A percentile compares a stretch with the other conserved stretches of the same genome.
phyloP scores from a whole-genome alignment of 2,797 vertebrate species.

The Botia almorhae region DNA sequence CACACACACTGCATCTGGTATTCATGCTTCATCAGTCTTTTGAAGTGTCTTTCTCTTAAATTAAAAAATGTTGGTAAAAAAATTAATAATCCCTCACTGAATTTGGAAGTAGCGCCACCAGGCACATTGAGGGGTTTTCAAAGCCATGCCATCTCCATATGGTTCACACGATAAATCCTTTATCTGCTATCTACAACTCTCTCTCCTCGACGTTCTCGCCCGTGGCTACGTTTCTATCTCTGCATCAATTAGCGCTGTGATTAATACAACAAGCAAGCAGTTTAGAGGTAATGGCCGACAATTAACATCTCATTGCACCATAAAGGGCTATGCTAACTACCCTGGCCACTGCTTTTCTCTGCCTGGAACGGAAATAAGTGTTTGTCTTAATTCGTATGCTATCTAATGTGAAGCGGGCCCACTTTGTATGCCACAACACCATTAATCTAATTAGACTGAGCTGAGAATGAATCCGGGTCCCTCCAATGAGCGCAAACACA shows the following conservation, averaged over 20 bases:
- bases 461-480: slow-evolving; percentile 90
- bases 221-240: slow-evolving; percentile 96
- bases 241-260: slow-evolving; percentile 99
- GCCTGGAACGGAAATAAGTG: slow-evolving; percentile 90
- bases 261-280: slow-evolving; percentile 99
- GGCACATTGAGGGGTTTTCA: slow-evolving; percentile 83
- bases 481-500: slow-evolving; percentile 81
- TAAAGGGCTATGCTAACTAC: slow-evolving; percentile 95
- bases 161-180: slow-evolving; percentile 90
- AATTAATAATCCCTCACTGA: slow-evolving; percentile 51
- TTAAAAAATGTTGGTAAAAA: slow-evolving; percentile 27
- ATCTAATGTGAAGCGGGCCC: slow-evolving; percentile 88
- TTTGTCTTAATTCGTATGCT: slow-evolving; percentile 92
- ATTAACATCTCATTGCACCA: slow-evolving; percentile 98
- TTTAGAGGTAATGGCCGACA: slow-evolving; percentile 99
- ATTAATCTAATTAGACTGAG: slow-evolving; percentile 98
- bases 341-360: slow-evolving; percentile 86
- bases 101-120: slow-evolving; percentile 74
- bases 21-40: slow-evolving; percentile 54
- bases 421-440: slow-evolving; percentile 88
- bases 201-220: slow-evolving; percentile 86
- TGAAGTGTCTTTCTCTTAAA: slow-evolving; percentile 57
- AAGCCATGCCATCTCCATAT: slow-evolving; percentile 91
- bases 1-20: slow-evolving; percentile 56
- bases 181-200: slow-evolving; percentile 86